These are phyloP conservation scores for Eucidaris tribuloides DNA, from an alignment of 35 echinoderm and acorn worm species.

Conservation along the genomic window DNA sequence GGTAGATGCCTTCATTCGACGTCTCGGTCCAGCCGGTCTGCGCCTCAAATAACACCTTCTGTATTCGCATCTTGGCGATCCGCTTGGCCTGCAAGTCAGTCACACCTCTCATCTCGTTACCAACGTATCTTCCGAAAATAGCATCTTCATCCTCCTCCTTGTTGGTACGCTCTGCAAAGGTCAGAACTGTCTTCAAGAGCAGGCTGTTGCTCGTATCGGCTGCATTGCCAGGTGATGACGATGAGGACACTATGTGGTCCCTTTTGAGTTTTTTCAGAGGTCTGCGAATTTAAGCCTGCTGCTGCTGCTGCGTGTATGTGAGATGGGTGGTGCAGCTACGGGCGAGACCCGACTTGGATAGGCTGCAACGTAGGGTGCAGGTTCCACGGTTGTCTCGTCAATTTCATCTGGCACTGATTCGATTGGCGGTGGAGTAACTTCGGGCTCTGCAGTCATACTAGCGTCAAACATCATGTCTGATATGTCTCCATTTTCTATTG, in stretches of 20 bases:
- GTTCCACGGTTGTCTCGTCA: too few species aligned
- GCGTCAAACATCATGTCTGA: slow-evolving; percentile 5
- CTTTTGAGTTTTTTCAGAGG: slow-evolving; percentile 4
- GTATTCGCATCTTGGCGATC: slow-evolving; percentile 18
- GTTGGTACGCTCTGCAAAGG: not conserved
- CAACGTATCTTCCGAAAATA: slow-evolving; percentile 1
- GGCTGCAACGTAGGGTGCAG: too few species aligned
- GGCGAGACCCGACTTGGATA: not conserved
- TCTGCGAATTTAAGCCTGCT: not conserved
- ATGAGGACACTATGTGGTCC: not conserved
- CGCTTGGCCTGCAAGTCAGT: slow-evolving; percentile 11
- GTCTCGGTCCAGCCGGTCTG: slow-evolving; percentile 25
- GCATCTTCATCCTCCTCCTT: slow-evolving; percentile 15
- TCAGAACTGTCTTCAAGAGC: not conserved
- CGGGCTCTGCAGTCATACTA: not conserved
- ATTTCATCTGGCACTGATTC: not conserved
- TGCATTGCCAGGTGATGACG: not conserved
- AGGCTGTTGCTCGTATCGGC: not conserved
- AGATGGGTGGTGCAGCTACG: not conserved
- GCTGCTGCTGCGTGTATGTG: not conserved
- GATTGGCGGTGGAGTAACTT: not conserved
- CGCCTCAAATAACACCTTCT: slow-evolving; percentile 25
- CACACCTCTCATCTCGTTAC: slow-evolving; percentile 23
- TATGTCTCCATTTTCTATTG: slow-evolving; percentile 6
- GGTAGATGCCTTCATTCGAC: slow-evolving; percentile 13